Evolutionary conservation across 2,888 invertebrate genomes (phyloP).

Genomic region (Drosophila trichaetosa): DNA sequence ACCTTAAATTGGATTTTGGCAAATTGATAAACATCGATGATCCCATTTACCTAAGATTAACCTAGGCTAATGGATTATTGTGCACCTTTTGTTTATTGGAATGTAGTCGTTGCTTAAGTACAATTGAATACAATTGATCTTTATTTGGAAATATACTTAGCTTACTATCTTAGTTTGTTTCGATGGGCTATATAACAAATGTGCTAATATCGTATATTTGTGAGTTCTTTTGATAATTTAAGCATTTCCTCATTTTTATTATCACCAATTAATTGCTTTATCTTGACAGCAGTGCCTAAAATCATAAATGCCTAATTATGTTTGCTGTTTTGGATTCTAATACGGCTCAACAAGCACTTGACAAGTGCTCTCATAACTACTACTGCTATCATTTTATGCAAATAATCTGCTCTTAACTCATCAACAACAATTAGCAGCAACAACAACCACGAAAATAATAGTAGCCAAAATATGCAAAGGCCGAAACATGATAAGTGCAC

Average conservation of each 20-base stretch:
- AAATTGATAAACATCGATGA: background rate
- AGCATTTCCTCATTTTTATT: background rate
- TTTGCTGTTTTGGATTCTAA: background rate
- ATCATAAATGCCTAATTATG: background rate
- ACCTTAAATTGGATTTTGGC: background rate
- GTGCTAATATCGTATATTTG: background rate
- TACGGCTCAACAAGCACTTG: background rate
- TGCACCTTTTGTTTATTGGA: background rate
- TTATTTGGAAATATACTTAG: too few species aligned
- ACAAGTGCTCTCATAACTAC: conserved; percentile 14
- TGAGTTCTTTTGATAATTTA: background rate
- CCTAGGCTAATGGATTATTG: background rate
- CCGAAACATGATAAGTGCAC: conserved; percentile 65
- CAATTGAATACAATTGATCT: too few species aligned
- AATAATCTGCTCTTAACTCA: conserved; percentile 40
- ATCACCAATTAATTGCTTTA: background rate
- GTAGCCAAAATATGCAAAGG: conserved; percentile 18
- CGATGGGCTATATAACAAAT: background rate
- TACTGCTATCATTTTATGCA: background rate
- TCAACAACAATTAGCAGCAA: conserved; percentile 51
- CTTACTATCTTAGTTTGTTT: too few species aligned
- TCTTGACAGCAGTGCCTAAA: background rate
- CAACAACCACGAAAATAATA: conserved; percentile 21
- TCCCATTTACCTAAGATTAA: background rate
- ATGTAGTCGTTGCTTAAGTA: background rate